Conservation (phyloP, 2,888 invertebrate species). For the Sesia apiformis region DNA sequence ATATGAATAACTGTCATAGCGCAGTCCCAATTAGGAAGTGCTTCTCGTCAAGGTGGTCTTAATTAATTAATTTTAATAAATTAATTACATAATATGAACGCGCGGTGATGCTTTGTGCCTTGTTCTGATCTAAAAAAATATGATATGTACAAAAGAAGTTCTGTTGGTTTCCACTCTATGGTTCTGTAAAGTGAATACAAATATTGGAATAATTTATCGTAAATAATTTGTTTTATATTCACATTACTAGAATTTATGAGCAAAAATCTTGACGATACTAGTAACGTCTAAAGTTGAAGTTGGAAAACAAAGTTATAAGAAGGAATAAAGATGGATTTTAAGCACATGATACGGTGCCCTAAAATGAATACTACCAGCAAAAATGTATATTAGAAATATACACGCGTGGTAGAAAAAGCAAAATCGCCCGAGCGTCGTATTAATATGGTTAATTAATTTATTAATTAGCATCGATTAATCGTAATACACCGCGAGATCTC, state of each 20-base stretch:
- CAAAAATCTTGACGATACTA: too few species aligned
- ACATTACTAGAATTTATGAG: too few species aligned
- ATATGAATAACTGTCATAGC: conserved; percentile 36
- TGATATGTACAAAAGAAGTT: too few species aligned
- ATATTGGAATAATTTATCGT: too few species aligned
- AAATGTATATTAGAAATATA: conserved; percentile 30
- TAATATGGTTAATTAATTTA: conserved; percentile 70
- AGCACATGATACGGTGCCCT: too few species aligned
- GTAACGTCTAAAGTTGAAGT: too few species aligned
- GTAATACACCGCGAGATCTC: conserved; percentile 40
- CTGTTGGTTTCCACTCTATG: too few species aligned
- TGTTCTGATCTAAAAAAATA: conserved; percentile 18
- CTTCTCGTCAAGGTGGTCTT: conserved; percentile 20
- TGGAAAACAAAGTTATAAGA: too few species aligned
- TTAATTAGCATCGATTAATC: conserved; percentile 69
- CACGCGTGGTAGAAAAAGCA: conserved; percentile 46
- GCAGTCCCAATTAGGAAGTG: conserved; percentile 37
- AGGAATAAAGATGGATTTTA: too few species aligned
- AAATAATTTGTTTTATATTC: too few species aligned
- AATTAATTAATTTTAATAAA: conserved; percentile 51
- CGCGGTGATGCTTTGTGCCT: conserved; percentile 21
- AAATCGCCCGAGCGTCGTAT: conserved; percentile 52
- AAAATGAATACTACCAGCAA: conserved; percentile 37
- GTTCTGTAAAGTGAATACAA: too few species aligned
- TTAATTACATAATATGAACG: conserved; percentile 45